These are phyloP conservation scores for Stichopus chloronotus DNA, from an alignment of 35 echinoderm and acorn worm species.

Conservation along the genomic window DNA sequence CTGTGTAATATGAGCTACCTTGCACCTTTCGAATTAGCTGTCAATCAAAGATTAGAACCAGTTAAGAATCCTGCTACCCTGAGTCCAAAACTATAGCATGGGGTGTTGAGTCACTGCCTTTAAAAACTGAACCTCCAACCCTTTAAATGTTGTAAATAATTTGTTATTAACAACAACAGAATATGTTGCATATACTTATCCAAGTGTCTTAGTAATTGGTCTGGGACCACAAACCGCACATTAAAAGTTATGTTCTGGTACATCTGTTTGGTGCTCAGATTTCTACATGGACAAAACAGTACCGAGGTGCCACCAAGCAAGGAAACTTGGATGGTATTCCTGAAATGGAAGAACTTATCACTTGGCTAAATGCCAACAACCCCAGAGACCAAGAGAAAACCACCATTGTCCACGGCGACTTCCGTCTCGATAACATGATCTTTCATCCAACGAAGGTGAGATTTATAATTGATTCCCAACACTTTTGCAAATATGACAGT, in stretches of 20 bases:
- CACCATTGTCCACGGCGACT: conserved; percentile 92
- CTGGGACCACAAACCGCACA: neutral
- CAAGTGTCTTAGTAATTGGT: neutral
- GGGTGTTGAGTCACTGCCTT: too few relatives aligned
- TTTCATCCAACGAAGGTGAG: conserved; percentile 90
- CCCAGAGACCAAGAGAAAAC: conserved; percentile 73
- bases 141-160: too few relatives aligned
- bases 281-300: conserved; percentile 90
- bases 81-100: too few relatives aligned
- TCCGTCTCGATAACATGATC: conserved; percentile 91
- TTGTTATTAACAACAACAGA: too few relatives aligned
- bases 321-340: conserved; percentile 69
- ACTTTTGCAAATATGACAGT: neutral
- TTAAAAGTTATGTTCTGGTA: neutral
- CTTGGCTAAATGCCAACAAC: conserved; percentile 76
- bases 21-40: too few relatives aligned
- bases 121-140: too few relatives aligned
- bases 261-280: conserved; percentile 50
- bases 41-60: too few relatives aligned
- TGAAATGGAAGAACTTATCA: conserved; percentile 69
- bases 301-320: conserved; percentile 67
- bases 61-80: too few relatives aligned
- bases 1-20: too few relatives aligned
- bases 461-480: neutral
- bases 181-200: neutral